These are phyloP conservation scores for Alfaro cultratus DNA, from an alignment of 2,797 vertebrate genomes.

Conservation along the genomic window DNA sequence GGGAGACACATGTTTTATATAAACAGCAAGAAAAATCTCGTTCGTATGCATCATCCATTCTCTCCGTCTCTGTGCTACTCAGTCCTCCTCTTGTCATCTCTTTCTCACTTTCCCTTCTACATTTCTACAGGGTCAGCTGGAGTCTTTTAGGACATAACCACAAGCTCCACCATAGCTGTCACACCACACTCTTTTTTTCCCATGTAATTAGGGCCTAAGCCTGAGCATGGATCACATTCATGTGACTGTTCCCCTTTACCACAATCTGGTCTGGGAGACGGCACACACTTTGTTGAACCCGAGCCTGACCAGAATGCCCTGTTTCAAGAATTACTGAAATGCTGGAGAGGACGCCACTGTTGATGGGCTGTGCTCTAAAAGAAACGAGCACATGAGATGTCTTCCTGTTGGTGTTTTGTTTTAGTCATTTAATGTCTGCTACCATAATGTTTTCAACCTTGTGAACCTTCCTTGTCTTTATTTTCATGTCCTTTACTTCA, in stretches of 20 bases:
- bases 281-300: slow-evolving; percentile 74
- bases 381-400: slow-evolving; percentile 36
- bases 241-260: slow-evolving; percentile 80
- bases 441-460: background rate
- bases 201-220: slow-evolving; percentile 82
- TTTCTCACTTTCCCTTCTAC: slow-evolving; percentile 59
- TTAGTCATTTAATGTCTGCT: slow-evolving; percentile 33
- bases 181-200: slow-evolving; percentile 74
- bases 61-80: slow-evolving; percentile 9
- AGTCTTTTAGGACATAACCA: slow-evolving; percentile 74
- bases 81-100: slow-evolving; percentile 26
- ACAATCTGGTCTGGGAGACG: slow-evolving; percentile 77
- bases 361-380: slow-evolving; percentile 47
- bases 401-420: slow-evolving; percentile 31
- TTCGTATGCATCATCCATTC: slow-evolving; percentile 7
- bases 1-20: slow-evolving; percentile 11
- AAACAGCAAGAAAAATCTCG: background rate
- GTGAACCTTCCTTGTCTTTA: background rate
- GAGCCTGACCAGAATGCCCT: slow-evolving; percentile 67
- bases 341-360: slow-evolving; percentile 60
- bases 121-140: slow-evolving; percentile 71
- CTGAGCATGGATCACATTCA: slow-evolving; percentile 80
- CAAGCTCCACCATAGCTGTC: slow-evolving; percentile 78
- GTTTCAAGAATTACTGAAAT: slow-evolving; percentile 69
- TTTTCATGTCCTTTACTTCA: background rate